Conservation (phyloP, 2,888 invertebrate genomes). For the Autographa gamma region DNA sequence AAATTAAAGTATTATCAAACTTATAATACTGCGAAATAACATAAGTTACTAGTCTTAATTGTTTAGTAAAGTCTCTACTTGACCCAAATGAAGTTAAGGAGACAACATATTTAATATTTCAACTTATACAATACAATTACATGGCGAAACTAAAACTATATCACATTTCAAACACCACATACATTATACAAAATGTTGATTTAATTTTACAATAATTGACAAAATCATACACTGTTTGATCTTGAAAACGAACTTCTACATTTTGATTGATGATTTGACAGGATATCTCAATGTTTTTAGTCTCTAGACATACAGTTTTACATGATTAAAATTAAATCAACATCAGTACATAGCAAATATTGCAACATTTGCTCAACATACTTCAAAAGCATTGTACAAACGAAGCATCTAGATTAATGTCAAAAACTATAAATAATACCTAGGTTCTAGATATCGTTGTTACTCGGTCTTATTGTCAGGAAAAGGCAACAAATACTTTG, state of each 20-base stretch:
- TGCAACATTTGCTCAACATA: constrained; percentile 29
- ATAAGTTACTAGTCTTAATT: background rate
- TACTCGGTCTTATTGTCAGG: background rate
- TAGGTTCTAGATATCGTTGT: background rate
- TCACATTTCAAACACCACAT: constrained; percentile 55
- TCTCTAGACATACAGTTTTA: too few species aligned
- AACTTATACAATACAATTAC: constrained; percentile 37
- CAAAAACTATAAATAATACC: background rate
- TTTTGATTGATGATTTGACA: too few species aligned
- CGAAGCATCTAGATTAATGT: background rate
- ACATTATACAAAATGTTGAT: constrained; percentile 26
- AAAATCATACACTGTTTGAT: background rate
- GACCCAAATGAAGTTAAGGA: background rate
- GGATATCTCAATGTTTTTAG: too few species aligned
- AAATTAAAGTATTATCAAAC: background rate
- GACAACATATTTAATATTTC: constrained; percentile 10
- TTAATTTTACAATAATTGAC: constrained; percentile 10
- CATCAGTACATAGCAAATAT: constrained; percentile 10
- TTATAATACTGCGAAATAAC: too few species aligned
- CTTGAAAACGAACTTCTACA: background rate
- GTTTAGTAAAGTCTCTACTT: background rate
- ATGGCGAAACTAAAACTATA: constrained; percentile 56
- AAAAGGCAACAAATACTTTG: background rate
- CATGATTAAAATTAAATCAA: constrained; percentile 26
- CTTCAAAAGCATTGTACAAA: constrained; percentile 13